Evolutionary conservation across 2,888 invertebrate genomes (phyloP), one percentile per base, ranked within the genome.

Genomic region (Dorcus parallelipipedus): DNA sequence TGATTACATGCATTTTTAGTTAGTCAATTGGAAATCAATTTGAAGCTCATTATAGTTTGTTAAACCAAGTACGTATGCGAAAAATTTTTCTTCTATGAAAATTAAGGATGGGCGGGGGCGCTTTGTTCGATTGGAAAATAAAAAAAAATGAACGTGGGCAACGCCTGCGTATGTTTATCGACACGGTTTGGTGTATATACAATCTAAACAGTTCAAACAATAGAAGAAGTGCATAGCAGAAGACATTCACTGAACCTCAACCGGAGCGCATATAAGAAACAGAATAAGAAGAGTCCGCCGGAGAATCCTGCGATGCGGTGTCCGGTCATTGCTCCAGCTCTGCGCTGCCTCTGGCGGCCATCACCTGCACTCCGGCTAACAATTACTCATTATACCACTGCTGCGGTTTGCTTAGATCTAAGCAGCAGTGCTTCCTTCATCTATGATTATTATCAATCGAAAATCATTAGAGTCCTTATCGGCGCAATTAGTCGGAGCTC

Each of bases 341-440:
- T 61, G 54, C 52, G 53, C 59, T 58, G 54, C 65, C 60, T 60
- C 65, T 65, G 54, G 63, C 61, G 62, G 63, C 57, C 59, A 65
- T 65, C 65, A 64, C 65, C 63, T 65, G 63, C 64, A 64, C 61
- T 59, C 57, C 61, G 50, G 57, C 56, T 53, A 63, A 62, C 62
- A 64, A 65, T 65, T 65, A 62, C 60, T 63, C 63, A 64, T 64
- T 64, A 58, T 54, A 57, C 54, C 54, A 61, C 57, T 59, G 60
- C 48, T 54, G 56, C 51, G 56, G 50, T 56, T 56, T 56, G 49
- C 51, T 56, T 56, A 51, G 51, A 47, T 50, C 41, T 56, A 56
- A 45, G 23, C 14, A 45, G 45, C 17, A 20, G 23, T 20, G 9
- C 45, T n/a, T 10, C 45, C 14, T 45, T 10, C 45, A 10, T 45